Percentiles rank a stretch among this genome's conserved stretches.
Conservation (phyloP, 2,113 vertebrate species). For the Caranx melampygus region DNA sequence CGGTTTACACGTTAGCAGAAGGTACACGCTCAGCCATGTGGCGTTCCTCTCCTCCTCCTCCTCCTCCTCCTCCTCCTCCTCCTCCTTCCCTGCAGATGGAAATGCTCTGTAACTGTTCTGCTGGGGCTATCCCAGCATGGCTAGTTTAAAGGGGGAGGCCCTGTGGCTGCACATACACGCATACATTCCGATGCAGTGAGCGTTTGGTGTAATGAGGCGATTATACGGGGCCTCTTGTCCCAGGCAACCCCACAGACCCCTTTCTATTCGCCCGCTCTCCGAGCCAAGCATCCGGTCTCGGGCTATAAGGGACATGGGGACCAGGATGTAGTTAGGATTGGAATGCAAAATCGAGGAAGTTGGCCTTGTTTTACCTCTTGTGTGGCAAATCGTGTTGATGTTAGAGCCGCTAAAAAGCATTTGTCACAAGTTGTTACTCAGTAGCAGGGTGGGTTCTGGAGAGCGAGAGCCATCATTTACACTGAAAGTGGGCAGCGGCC, state of each 20-base stretch:
- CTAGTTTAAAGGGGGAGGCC: conserved; percentile 60
- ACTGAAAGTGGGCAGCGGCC: not conserved
- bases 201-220: conserved; percentile 72
- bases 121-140: conserved; percentile 49
- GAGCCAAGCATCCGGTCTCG: conserved; percentile 68
- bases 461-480: conserved; percentile 21
- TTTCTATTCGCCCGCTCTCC: conserved; percentile 51
- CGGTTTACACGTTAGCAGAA: not conserved
- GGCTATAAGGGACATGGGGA: conserved; percentile 58
- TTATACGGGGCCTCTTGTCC: conserved; percentile 76
- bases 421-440: conserved; percentile 2
- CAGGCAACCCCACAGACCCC: conserved; percentile 60
- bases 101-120: conserved; percentile 36
- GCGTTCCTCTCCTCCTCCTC: not conserved
- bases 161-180: conserved; percentile 32
- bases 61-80: no score
- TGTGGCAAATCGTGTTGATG: conserved; percentile 16
- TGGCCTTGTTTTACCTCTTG: conserved; percentile 33
- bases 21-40: not conserved
- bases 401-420: conserved; percentile 11
- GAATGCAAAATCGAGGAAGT: conserved; percentile 61
- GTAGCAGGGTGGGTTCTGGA: not conserved
- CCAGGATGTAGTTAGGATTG: conserved; percentile 73
- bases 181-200: conserved; percentile 71
- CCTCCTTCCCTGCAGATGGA: conserved; percentile 44